Base-by-base conservation (phyloP, 2,113 vertebrate species). In the Hippocampus guttulatus region DNA sequence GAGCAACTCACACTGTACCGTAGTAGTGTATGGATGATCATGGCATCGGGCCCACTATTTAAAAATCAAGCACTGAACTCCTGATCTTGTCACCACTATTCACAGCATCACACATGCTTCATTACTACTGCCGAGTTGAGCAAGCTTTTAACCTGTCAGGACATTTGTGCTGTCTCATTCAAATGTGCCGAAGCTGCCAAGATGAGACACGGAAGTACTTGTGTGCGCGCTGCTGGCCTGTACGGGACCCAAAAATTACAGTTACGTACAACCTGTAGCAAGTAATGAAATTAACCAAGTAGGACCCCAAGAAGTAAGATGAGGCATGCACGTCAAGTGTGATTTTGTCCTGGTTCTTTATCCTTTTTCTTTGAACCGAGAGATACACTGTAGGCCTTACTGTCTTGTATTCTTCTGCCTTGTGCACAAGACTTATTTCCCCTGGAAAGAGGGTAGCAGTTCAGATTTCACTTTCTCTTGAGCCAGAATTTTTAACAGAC, bases 31-130 rank as follows among this genome's bases (percentile, higher is more conserved):
- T 76, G 77, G 71, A 71, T 77, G 71, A 65, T 55, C 45, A 63
- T 86, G 89, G 82, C 80, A 60, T 64, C 65, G 30, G 20, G 45
- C 40, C 82, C 84, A 88, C 75, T 70, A 71, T 84, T 68, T 84
- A 88, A 87, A 87, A 88, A 89, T 89, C 87, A 82, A 88, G 49
- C 33, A 74, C 63, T 58, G 30, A 70, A 71, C 49, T 57, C 73
- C 67, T 66, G 40, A 80, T 63, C 80, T 81, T 80, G 79, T 83
- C 69, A 54, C 21, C 54, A 58, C 57, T 75, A 38, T 75, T 83
- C 74, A 80, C 76, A 80, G 77, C 72, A n/a, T 33, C 25, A 68
- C 79, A 75, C 74, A 64, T 67, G 70, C 80, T 79, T 80, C 57
- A 68, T 82, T 77, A 65, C 67, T 62, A 21, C 2, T 45, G 74